Conservation (phyloP, 2,113 vertebrate species). For the Phoxinus phoxinus region DNA sequence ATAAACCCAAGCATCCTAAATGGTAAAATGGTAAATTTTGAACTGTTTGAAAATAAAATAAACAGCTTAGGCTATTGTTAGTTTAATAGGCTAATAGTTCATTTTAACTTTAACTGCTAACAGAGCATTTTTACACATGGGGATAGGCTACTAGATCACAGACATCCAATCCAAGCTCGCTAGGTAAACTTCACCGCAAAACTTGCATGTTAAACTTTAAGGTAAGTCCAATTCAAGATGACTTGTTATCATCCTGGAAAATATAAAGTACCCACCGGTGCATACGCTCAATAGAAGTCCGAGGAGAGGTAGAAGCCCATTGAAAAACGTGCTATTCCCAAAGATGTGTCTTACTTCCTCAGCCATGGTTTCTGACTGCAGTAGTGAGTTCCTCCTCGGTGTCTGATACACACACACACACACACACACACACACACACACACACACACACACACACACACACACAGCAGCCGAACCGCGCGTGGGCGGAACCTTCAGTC, state of each 20-base stretch:
- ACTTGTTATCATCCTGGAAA: neutral
- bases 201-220: slow-evolving; percentile 36
- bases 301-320: slow-evolving; percentile 58
- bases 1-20: neutral
- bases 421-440: too few relatives aligned
- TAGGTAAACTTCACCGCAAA: neutral
- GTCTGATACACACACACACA: neutral
- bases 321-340: slow-evolving; percentile 52
- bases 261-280: slow-evolving; percentile 68
- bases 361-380: slow-evolving; percentile 71
- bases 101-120: neutral
- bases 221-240: neutral
- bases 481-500: slow-evolving; percentile 32
- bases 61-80: neutral
- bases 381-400: slow-evolving; percentile 48
- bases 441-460: too few relatives aligned
- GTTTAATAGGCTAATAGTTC: neutral
- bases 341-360: slow-evolving; percentile 50
- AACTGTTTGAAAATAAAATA: neutral
- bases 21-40: neutral
- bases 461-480: neutral
- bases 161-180: neutral
- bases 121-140: neutral
- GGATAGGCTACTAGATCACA: neutral
- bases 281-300: slow-evolving; percentile 66